Evolutionary conservation across 1,140 invertebrate genomes (phyloP).

Genomic region (Zaprionus capensis): DNA sequence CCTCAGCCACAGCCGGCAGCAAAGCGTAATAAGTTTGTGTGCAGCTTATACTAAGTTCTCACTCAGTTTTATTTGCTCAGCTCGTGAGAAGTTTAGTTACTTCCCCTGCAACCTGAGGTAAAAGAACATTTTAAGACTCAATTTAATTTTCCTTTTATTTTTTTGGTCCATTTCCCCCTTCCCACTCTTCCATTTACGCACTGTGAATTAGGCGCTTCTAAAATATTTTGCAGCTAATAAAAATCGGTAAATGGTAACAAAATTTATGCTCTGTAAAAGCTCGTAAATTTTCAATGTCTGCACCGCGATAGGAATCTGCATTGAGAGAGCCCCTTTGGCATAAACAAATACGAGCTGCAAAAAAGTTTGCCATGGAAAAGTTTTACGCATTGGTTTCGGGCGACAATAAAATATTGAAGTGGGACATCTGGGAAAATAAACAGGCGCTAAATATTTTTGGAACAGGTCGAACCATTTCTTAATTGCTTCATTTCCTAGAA

Average conservation of each 20-base stretch:
- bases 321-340: conserved; percentile 39
- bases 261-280: conserved; percentile 58
- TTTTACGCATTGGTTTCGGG: conserved; percentile 24
- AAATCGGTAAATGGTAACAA: conserved; percentile 54
- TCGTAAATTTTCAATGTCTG: conserved; percentile 70
- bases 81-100: conserved; percentile 8
- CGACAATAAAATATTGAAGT: conserved; percentile 13
- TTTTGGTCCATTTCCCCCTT: conserved; percentile 3
- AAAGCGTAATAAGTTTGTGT: conserved; percentile 52
- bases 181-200: conserved; percentile 7
- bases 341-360: conserved; percentile 23
- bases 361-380: conserved; percentile 40
- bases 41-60: conserved; percentile 30
- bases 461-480: conserved; percentile 21
- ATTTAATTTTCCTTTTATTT: conserved; percentile 41
- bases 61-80: conserved; percentile 48
- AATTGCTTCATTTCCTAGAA: conserved; percentile 33
- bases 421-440: conserved; percentile 28
- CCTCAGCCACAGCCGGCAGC: conserved; percentile 5
- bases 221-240: conserved; percentile 73
- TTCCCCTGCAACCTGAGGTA: neutral
- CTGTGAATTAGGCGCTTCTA: conserved; percentile 32
- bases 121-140: neutral
- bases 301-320: conserved; percentile 61
- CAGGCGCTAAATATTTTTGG: conserved; percentile 37